A percentile compares a stretch with the other conserved stretches of the same genome.
Conservation (phyloP, 2,888 invertebrate species). For the Clunio marinus region DNA sequence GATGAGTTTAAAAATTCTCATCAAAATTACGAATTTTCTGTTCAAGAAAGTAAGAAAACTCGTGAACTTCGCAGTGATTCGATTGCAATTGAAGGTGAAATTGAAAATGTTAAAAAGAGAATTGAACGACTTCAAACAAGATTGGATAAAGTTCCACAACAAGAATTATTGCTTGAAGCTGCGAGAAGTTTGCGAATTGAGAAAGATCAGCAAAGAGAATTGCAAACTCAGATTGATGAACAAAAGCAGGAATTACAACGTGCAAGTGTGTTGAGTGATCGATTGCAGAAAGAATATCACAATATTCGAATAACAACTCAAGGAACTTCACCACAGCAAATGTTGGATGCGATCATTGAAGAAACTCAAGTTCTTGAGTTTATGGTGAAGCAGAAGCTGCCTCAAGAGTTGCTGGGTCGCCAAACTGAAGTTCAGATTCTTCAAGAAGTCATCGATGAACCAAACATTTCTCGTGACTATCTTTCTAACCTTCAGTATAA, state of each 20-base stretch:
- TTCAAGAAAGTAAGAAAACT: conserved; percentile 61
- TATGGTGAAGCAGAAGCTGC: conserved; percentile 73
- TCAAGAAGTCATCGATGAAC: conserved; percentile 63
- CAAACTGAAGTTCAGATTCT: conserved; percentile 66
- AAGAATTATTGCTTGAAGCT: conserved; percentile 42
- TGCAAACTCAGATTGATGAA: conserved; percentile 42
- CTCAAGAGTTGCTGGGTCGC: conserved; percentile 62
- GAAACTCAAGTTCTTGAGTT: conserved; percentile 59
- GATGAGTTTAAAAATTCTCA: conserved; percentile 77
- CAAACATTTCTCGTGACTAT: conserved; percentile 63
- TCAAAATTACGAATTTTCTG: conserved; percentile 62
- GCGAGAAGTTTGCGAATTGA: conserved; percentile 42
- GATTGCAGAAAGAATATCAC: conserved; percentile 42
- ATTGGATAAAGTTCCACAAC: conserved; percentile 42
- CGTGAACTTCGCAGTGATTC: conserved; percentile 79
- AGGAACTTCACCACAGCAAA: conserved; percentile 41
- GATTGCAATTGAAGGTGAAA: conserved; percentile 80
- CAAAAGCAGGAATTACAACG: conserved; percentile 41
- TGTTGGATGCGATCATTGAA: conserved; percentile 41
- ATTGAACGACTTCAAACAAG: conserved; percentile 42
- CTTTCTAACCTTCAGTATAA: conserved; percentile 60
- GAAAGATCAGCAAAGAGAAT: conserved; percentile 42
- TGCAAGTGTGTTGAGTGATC: conserved; percentile 40
- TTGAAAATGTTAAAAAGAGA: conserved; percentile 57
- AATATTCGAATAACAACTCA: conserved; percentile 41